A percentile compares a stretch with the other conserved stretches of the same genome.
Conservation (phyloP, 2,888 invertebrate species). For the Nomada flava region DNA sequence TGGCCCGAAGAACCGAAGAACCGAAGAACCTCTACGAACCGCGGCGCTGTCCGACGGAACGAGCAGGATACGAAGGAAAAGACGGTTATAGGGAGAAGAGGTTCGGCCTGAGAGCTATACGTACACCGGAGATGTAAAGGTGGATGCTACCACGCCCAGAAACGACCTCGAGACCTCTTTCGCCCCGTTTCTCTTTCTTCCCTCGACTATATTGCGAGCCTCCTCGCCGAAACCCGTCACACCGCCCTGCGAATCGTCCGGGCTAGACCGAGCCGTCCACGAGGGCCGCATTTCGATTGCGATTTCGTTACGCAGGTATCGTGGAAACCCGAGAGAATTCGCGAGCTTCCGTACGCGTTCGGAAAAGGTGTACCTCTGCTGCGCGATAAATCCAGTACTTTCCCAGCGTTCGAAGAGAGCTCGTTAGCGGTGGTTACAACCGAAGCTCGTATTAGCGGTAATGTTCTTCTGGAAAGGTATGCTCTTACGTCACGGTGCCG, state of each 20-base stretch:
- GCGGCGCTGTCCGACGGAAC: conserved; percentile 51
- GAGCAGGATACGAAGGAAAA: conserved; percentile 62
- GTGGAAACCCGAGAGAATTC: too few species aligned
- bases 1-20: conserved; percentile 75
- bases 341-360: too few species aligned
- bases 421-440: conserved; percentile 72
- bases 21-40: conserved; percentile 69
- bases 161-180: conserved; percentile 77
- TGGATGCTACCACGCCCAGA: conserved; percentile 81
- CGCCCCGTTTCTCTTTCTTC: conserved; percentile 65
- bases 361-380: not conserved
- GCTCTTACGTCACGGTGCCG: conserved; percentile 48
- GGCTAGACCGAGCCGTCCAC: not conserved
- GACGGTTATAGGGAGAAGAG: conserved; percentile 59
- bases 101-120: conserved; percentile 42
- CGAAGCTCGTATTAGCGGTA: conserved; percentile 58
- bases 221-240: conserved; percentile 32
- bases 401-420: conserved; percentile 28
- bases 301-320: too few species aligned
- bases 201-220: conserved; percentile 68
- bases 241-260: conserved; percentile 21
- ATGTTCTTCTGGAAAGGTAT: conserved; percentile 39
- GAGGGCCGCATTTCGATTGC: too few species aligned
- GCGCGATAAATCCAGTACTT: conserved; percentile 6
- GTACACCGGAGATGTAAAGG: conserved; percentile 71